These are phyloP conservation scores for Drosophila funebris DNA, from an alignment of 1,140 invertebrate species.

Conservation along the genomic window DNA sequence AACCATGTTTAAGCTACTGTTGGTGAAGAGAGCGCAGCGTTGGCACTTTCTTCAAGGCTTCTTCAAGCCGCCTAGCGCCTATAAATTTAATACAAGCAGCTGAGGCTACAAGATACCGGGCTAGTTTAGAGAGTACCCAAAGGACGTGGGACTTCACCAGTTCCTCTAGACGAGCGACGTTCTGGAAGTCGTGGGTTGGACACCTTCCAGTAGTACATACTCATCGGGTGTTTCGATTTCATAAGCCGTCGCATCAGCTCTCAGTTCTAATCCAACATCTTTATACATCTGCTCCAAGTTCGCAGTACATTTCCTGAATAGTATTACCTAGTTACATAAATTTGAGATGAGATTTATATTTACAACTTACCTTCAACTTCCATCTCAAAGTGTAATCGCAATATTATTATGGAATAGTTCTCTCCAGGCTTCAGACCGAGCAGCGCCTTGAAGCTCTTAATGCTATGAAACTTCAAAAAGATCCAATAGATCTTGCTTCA, in stretches of 20 bases:
- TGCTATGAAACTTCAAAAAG: slow-evolving; percentile 68
- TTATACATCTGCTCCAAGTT: slow-evolving; percentile 70
- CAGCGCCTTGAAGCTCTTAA: slow-evolving; percentile 56
- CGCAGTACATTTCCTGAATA: slow-evolving; percentile 33
- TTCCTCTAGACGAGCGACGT: slow-evolving; percentile 85
- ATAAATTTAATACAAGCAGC: slow-evolving; percentile 43
- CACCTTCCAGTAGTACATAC: slow-evolving; percentile 84
- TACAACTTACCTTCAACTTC: slow-evolving; percentile 57
- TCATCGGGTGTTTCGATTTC: slow-evolving; percentile 47
- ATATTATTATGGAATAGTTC: slow-evolving; percentile 65
- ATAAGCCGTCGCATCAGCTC: slow-evolving; percentile 58
- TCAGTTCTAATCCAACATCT: slow-evolving; percentile 53
- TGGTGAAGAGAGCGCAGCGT: slow-evolving; percentile 71
- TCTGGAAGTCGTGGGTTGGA: slow-evolving; percentile 84
- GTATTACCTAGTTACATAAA: slow-evolving; percentile 58
- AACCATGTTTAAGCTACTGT: slow-evolving; percentile 55
- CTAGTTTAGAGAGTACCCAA: slow-evolving; percentile 84
- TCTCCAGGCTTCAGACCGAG: slow-evolving; percentile 56
- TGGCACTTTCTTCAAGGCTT: slow-evolving; percentile 68
- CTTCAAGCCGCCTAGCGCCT: too few relatives aligned
- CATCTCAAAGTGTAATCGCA: slow-evolving; percentile 55
- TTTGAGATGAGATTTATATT: too few relatives aligned
- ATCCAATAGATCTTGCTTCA: too few relatives aligned
- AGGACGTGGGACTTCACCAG: slow-evolving; percentile 84
- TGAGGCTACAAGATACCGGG: slow-evolving; percentile 85